Evolutionary conservation across 1,140 invertebrate genomes (phyloP), one percentile per base, ranked within the genome.

Genomic region (Eumaeus atala): DNA sequence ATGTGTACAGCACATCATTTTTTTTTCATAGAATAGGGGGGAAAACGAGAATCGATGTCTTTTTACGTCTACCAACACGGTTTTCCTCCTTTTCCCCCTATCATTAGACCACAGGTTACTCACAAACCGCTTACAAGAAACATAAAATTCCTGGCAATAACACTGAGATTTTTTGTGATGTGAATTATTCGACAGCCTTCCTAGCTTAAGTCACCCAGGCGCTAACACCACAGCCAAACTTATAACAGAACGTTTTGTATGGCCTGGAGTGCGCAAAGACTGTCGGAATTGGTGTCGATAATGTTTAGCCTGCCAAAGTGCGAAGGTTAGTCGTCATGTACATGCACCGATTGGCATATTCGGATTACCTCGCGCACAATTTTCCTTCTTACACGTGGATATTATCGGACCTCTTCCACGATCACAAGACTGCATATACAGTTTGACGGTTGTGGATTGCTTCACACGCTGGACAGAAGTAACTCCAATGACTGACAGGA

Each of bases 391-490:
- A 9, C 38, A 57, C 35, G 21, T 52, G 0, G 55, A 57, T 16
- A n/a, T 57, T 5, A 36, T 57, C 10, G 55, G 55, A 8, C 18
- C 48, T 1, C n/a, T 37, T 9, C 48, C 54, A 10, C 14, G 21
- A 10, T 50, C 11, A 1, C 36, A 48, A n/a, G 54, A 48, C 8
- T 48, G 40, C 21, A 16, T 47, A 8, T 50, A 56, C 42, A 49
- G 48, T 36, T 17, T 56, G 9, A 56, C 54, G 33, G 36, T n/a
- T 8, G 36, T 38, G 14, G 50, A 51, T 12, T 12, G 50, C 14
- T 38, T n/a, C 14, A 49, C 54, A 14, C 51, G 48, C n/a, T 54
- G 57, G 57, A 44, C 57, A n/a, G 52, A 59, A 48, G 57, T 37
- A 50, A 59, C 54, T 42, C 57, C 52, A 12, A 8, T 58, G 8